Conservation (phyloP, 2,113 vertebrate species). For the Hyperoodon ampullatus region DNA sequence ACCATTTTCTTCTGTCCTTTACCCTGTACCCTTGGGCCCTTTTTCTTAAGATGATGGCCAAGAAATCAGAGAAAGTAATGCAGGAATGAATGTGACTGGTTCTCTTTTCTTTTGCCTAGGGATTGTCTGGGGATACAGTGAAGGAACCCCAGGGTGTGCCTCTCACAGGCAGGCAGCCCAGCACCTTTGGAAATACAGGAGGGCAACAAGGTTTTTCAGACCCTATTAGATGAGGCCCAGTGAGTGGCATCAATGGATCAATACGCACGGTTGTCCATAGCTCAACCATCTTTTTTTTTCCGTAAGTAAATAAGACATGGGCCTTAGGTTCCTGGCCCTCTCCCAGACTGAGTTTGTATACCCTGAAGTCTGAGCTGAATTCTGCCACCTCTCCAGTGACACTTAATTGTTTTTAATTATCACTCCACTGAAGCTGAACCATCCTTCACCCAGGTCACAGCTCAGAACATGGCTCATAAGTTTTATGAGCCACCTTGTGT, state of each 20-base stretch:
- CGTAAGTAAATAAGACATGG: constrained; percentile 29
- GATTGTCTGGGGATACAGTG: neutral
- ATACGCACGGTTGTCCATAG: neutral
- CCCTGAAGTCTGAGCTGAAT: constrained; percentile 18
- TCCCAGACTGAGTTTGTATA: neutral
- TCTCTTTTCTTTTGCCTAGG: neutral
- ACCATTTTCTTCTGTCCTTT: neutral
- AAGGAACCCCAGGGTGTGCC: neutral
- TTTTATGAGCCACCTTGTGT: constrained; percentile 78
- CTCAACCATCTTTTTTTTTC: neutral
- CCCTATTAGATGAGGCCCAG: neutral
- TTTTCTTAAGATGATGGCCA: neutral
- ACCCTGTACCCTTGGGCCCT: neutral
- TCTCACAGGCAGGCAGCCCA: neutral
- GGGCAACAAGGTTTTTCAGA: neutral
- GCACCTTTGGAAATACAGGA: neutral
- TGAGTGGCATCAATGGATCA: neutral
- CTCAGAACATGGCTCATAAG: constrained; percentile 76
- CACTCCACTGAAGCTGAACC: constrained; percentile 79
- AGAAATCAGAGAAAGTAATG: neutral
- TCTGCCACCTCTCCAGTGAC: constrained; percentile 56
- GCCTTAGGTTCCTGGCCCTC: neutral
- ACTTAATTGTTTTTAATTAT: constrained; percentile 83
- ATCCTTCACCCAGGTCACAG: constrained; percentile 70
- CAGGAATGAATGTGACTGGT: neutral